Base-by-base conservation (phyloP, 2,888 invertebrate species). In the Agrotis ipsilon region DNA sequence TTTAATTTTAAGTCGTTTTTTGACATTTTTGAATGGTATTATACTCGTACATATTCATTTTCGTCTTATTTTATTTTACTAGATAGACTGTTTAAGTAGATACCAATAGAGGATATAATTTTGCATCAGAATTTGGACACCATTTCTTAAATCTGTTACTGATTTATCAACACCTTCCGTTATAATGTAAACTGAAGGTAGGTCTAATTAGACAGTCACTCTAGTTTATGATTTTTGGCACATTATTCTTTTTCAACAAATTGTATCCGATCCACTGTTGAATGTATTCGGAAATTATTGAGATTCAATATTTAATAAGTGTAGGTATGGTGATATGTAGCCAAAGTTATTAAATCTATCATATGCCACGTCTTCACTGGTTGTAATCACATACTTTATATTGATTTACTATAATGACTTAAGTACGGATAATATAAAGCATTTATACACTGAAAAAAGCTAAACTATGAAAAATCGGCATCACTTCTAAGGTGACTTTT, bases 331-430 rank as follows among this genome's bases (percentile, higher is more conserved):
- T 58, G 63, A 69, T 32, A 58, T 64, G 14, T 61, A 54, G 52
- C 62, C 52, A 63, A 75, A 46, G 19, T 58, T 27, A 67, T 48
- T 67, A 66, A 16, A 65, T 66, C 65, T 69, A 81, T 66, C n/a
- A 64, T 78, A 82, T 83, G 72, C 76, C 85, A 84, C 80, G 43
- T 70, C 59, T 75, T 82, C 71, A 82, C 75, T 82, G 82, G 74
- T 84, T 70, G 45, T 52, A 71, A 83, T 84, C 76, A 81, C 74
- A 61, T 69, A 74, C 62, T 62, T 72, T 64, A 55, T 65, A 71
- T 75, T 67, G 52, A 66, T 63, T 66, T 54, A 63, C 64, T 71
- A 74, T 70, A 67, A 57, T 78, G 78, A 84, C 83, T 78, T 75
- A 84, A 61, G 51, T 75, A 78, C 54, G 64, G 72, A 68, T 81